Conservation (phyloP, 1,140 invertebrate species). For the Metaphire vulgaris region DNA sequence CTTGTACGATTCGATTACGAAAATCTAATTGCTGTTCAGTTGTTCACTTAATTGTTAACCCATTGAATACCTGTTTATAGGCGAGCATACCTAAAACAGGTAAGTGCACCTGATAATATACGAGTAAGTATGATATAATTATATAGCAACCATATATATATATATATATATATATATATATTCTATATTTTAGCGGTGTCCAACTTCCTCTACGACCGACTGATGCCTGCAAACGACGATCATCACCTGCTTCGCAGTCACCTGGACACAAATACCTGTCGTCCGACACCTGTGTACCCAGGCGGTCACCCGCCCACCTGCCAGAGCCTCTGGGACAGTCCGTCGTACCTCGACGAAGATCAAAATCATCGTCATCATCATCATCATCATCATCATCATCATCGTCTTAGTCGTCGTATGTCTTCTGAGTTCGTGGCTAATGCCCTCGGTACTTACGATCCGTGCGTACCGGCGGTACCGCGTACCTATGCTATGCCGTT, state of each 20-base stretch:
- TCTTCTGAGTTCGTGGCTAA: background rate
- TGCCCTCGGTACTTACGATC: background rate
- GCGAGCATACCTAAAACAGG: too few species aligned
- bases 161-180: too few species aligned
- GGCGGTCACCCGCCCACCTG: too few species aligned
- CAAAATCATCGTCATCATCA: background rate
- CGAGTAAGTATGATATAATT: too few species aligned
- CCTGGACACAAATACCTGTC: background rate
- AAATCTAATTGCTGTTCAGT: too few species aligned
- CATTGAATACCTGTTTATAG: too few species aligned
- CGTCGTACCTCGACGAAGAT: background rate
- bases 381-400: background rate
- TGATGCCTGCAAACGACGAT: background rate
- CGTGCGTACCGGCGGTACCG: too few species aligned
- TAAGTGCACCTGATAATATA: too few species aligned
- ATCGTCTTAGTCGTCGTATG: background rate
- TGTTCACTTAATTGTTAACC: too few species aligned
- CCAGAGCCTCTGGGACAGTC: background rate
- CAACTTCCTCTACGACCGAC: background rate
- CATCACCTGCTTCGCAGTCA: background rate
- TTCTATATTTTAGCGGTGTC: background rate
- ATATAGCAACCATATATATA: too few species aligned
- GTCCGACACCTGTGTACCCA: background rate
- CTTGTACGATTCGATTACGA: too few species aligned
- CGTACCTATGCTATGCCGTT: too few species aligned